Conservation (phyloP, 2,888 invertebrate species). For the Monoplex corrugatus region DNA sequence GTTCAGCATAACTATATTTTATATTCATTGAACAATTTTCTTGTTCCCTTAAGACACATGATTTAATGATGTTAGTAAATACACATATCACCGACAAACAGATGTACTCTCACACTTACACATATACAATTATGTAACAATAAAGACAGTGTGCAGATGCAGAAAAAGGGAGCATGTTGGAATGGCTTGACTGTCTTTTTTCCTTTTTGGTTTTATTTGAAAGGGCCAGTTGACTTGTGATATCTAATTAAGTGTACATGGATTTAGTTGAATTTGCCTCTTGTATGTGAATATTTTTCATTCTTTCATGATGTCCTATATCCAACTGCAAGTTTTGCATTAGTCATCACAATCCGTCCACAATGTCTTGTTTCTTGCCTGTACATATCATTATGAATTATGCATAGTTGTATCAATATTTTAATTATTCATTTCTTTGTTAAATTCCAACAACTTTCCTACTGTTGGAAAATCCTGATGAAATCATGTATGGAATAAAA, state of each 20-base stretch:
- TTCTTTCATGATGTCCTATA: not conserved
- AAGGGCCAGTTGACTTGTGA: not conserved
- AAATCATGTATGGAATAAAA: not conserved
- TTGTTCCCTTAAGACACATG: no score
- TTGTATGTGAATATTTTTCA: not conserved
- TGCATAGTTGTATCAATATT: slow-evolving; percentile 14
- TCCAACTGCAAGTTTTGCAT: not conserved
- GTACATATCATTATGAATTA: slow-evolving; percentile 22
- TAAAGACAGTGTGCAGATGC: no score
- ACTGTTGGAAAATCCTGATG: not conserved
- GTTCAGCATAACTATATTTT: no score
- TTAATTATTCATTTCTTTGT: slow-evolving; percentile 13
- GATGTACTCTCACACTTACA: no score
- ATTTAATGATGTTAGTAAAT: no score
- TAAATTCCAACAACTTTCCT: not conserved
- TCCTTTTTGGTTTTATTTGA: not conserved
- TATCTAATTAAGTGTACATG: not conserved
- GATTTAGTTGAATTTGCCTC: not conserved
- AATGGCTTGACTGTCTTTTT: no score
- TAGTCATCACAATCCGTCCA: slow-evolving; percentile 17
- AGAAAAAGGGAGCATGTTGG: no score
- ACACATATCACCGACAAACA: no score
- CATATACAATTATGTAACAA: no score
- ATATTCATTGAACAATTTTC: no score
- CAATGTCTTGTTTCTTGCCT: not conserved